These are phyloP conservation scores for Dendrolimus houi DNA, from an alignment of 2,888 invertebrate genomes.

Conservation along the genomic window DNA sequence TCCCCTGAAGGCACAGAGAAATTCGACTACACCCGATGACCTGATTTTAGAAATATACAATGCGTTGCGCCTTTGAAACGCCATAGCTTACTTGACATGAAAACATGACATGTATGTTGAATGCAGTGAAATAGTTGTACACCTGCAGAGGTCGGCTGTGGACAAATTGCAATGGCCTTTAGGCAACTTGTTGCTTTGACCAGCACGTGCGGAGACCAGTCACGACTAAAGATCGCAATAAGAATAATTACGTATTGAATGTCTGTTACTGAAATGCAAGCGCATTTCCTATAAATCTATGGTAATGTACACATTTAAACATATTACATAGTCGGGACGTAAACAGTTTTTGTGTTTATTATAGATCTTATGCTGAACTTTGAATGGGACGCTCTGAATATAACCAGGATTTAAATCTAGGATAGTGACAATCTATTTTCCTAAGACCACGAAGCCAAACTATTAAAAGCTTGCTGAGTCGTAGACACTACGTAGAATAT, in stretches of 20 bases:
- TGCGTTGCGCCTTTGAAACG: not conserved
- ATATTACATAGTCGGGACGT: no score
- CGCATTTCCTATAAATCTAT: not conserved
- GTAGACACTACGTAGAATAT: no score
- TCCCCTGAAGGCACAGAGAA: constrained; percentile 32
- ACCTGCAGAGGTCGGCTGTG: constrained; percentile 26
- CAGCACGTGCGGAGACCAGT: constrained; percentile 39
- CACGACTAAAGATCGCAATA: constrained; percentile 36
- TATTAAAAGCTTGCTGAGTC: no score
- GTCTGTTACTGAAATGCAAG: not conserved
- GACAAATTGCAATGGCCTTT: constrained; percentile 14
- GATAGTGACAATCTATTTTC: no score
- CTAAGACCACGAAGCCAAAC: no score
- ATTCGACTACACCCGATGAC: constrained; percentile 12
- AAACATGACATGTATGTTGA: not conserved
- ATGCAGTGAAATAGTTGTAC: constrained; percentile 1
- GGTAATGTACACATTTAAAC: not conserved
- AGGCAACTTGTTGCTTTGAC: constrained; percentile 37
- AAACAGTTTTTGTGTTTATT: no score
- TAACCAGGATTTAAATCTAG: no score
- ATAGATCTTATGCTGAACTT: no score
- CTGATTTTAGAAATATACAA: not conserved
- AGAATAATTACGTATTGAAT: constrained; percentile 7
- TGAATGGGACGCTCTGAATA: no score
- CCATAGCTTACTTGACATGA: not conserved